A percentile compares a stretch with the other conserved stretches of the same genome.
Conservation (phyloP, 1,140 invertebrate genomes). For the Bombus consobrinus region DNA sequence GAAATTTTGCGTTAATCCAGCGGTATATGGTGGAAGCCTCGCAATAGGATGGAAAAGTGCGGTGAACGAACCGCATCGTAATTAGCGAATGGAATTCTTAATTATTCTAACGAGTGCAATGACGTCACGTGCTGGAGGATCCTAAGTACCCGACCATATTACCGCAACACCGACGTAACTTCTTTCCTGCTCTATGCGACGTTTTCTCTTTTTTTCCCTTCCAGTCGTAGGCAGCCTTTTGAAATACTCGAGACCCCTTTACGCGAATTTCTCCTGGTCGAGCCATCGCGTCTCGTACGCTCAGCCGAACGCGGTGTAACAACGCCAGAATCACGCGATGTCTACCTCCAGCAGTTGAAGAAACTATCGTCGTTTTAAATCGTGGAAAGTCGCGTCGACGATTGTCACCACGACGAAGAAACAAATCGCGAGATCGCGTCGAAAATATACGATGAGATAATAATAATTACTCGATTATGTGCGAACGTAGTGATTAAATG, state of each 20-base stretch:
- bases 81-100: slow-evolving; percentile 70
- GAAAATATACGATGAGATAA: too few species aligned
- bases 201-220: not conserved
- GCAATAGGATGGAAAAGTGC: slow-evolving; percentile 18
- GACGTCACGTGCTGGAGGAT: slow-evolving; percentile 66
- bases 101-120: slow-evolving; percentile 73
- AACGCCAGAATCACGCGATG: not conserved
- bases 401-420: not conserved
- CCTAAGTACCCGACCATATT: slow-evolving; percentile 48
- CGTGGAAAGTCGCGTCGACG: too few species aligned
- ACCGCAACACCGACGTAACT: slow-evolving; percentile 31
- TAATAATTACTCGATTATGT: too few species aligned
- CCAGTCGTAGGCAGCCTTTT: slow-evolving; percentile 36
- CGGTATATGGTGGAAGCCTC: not conserved
- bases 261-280: slow-evolving; percentile 40
- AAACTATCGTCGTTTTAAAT: not conserved
- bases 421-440: not conserved
- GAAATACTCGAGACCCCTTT: slow-evolving; percentile 46
- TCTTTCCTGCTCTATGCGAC: not conserved
- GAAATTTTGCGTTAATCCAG: not conserved
- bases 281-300: slow-evolving; percentile 7
- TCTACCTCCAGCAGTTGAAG: not conserved
- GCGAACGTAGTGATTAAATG: not conserved
- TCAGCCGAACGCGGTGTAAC: slow-evolving; percentile 20
- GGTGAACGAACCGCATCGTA: slow-evolving; percentile 59